Percentiles rank a stretch among this genome's conserved stretches.
These are phyloP conservation scores for fruit fly (Drosophila melanogaster) DNA, from an alignment of 1,140 invertebrate species.

Conservation along the genomic window Release_6_plus_ISO1_MT NT_037436.4:7958001-7958500, in stretches of 20 bases:
- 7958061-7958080: slow-evolving; percentile 59
- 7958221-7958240: no score
- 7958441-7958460: slow-evolving; percentile 84
- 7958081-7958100: slow-evolving; percentile 73
- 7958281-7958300: no score
- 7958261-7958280: no score
- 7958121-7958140: slow-evolving; percentile 70
- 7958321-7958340: no score
- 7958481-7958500: slow-evolving; percentile 34
- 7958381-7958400: slow-evolving; percentile 46
- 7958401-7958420: slow-evolving; percentile 41
- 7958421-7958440: slow-evolving; percentile 83
- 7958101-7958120: slow-evolving; percentile 68
- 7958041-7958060: slow-evolving; percentile 31
- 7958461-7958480: slow-evolving; percentile 67
- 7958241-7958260: no score
- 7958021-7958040: slow-evolving; percentile 40
- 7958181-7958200: slow-evolving; percentile 8
- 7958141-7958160: slow-evolving; percentile 14
- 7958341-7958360: neutral
- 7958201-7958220: slow-evolving; percentile 6
- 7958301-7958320: no score
- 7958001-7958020: slow-evolving; percentile 62
- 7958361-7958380: slow-evolving; percentile 37
- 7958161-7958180: slow-evolving; percentile 56